Percentiles rank a stretch among this genome's conserved stretches.
Evolutionary conservation across 1,140 invertebrate species (phyloP).

Genomic region (Dreissena rostriformis): DNA sequence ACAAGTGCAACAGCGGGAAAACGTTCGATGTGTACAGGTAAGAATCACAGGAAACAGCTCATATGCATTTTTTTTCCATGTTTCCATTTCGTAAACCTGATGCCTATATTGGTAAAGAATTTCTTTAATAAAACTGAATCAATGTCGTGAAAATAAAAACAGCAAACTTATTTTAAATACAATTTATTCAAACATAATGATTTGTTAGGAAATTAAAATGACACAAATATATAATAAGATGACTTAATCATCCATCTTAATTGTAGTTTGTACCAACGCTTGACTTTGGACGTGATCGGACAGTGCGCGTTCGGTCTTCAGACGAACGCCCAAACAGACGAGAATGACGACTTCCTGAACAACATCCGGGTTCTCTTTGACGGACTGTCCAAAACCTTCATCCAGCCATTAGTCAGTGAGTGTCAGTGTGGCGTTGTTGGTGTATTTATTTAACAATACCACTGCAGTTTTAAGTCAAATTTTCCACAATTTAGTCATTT

Average conservation of each 20-base stretch:
- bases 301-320: slow-evolving; percentile 82
- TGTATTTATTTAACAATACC: too few species aligned
- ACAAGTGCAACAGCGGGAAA: slow-evolving; percentile 46
- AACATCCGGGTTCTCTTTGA: slow-evolving; percentile 71
- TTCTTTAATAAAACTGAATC: too few species aligned
- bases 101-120: too few species aligned
- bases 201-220: too few species aligned
- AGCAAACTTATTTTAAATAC: too few species aligned
- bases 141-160: too few species aligned
- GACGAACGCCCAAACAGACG: slow-evolving; percentile 81
- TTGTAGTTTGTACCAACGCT: slow-evolving; percentile 78
- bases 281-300: slow-evolving; percentile 83
- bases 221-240: too few species aligned
- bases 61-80: too few species aligned
- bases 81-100: too few species aligned
- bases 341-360: slow-evolving; percentile 76
- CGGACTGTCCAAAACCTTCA: slow-evolving; percentile 68
- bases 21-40: slow-evolving; percentile 66
- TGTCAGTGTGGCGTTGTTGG: not conserved
- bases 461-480: too few species aligned
- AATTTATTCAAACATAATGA: too few species aligned
- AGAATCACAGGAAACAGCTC: not conserved
- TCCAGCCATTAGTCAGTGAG: slow-evolving; percentile 77
- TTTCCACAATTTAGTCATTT: too few species aligned
- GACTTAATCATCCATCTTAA: not conserved